Evolutionary conservation across 1,140 invertebrate species (phyloP).

Genomic region (Pseudomyrmex concolor): DNA sequence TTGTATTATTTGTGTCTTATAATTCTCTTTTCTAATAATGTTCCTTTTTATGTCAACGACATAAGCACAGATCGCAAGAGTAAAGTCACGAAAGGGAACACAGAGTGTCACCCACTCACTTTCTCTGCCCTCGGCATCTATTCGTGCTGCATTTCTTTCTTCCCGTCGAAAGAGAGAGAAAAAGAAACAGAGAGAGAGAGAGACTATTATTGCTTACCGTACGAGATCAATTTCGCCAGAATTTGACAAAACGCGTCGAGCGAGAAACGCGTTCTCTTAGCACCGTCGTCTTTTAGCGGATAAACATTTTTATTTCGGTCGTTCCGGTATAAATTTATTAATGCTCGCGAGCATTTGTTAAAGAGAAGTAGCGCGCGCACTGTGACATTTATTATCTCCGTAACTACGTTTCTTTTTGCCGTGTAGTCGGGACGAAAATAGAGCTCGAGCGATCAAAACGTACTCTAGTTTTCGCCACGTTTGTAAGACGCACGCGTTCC

Average conservation of each 20-base stretch:
- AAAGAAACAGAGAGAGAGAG: background rate
- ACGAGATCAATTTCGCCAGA: slow-evolving; percentile 18
- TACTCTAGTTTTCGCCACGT: slow-evolving; percentile 13
- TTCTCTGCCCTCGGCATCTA: slow-evolving; percentile 73
- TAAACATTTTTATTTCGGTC: slow-evolving; percentile 41
- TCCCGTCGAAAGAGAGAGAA: background rate
- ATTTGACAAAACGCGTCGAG: background rate
- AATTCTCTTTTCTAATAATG: background rate
- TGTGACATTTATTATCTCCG: slow-evolving; percentile 32
- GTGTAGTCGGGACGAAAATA: slow-evolving; percentile 20
- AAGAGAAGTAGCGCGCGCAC: background rate
- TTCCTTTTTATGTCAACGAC: background rate
- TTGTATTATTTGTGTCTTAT: background rate
- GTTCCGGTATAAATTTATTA: slow-evolving; percentile 34
- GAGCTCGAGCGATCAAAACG: background rate
- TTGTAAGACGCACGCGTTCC: background rate
- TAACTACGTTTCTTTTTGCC: background rate
- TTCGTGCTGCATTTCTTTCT: slow-evolving; percentile 60
- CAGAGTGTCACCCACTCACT: slow-evolving; percentile 75
- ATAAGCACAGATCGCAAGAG: slow-evolving; percentile 26
- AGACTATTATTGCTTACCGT: background rate
- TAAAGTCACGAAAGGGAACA: slow-evolving; percentile 70
- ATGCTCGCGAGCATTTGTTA: slow-evolving; percentile 21
- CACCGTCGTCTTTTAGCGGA: background rate
- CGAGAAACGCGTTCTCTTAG: background rate